phyloP scores from a whole-genome alignment of 2,888 invertebrate species.

The Harpalus rubripes region DNA sequence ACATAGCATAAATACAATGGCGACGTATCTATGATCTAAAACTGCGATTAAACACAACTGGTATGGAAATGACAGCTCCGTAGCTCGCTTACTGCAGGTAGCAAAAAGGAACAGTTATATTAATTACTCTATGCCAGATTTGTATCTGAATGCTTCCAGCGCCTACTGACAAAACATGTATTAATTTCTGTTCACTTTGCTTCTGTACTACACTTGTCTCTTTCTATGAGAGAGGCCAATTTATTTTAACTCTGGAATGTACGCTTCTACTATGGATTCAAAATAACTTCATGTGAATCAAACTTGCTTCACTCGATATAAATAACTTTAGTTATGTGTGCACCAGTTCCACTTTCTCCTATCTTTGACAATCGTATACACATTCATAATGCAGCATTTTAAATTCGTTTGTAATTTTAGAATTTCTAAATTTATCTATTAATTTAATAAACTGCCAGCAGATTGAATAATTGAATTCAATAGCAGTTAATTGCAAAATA shows the following conservation, averaged over 20 bases:
- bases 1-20: slow-evolving; percentile 30
- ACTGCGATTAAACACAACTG: slow-evolving; percentile 44
- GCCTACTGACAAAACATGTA: slow-evolving; percentile 52
- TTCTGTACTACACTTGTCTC: slow-evolving; percentile 49
- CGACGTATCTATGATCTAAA: slow-evolving; percentile 52
- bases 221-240: slow-evolving; percentile 26
- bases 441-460: background rate
- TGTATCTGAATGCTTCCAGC: slow-evolving; percentile 57
- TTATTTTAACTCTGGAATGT: slow-evolving; percentile 36
- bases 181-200: slow-evolving; percentile 55
- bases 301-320: slow-evolving; percentile 23
- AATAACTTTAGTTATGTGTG: slow-evolving; percentile 19
- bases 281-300: slow-evolving; percentile 24
- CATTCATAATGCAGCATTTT: background rate
- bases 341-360: slow-evolving; percentile 7
- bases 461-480: background rate
- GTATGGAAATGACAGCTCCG: slow-evolving; percentile 57
- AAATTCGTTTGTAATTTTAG: background rate
- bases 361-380: background rate
- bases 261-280: slow-evolving; percentile 28
- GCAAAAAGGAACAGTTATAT: slow-evolving; percentile 61
- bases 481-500: background rate
- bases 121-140: slow-evolving; percentile 55
- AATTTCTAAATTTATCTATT: background rate
- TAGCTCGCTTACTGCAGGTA: slow-evolving; percentile 53